phyloP scores from a whole-genome alignment of 37 sponge, comb jelly and placozoan genomes.

The Hexactinellida sp. region DNA sequence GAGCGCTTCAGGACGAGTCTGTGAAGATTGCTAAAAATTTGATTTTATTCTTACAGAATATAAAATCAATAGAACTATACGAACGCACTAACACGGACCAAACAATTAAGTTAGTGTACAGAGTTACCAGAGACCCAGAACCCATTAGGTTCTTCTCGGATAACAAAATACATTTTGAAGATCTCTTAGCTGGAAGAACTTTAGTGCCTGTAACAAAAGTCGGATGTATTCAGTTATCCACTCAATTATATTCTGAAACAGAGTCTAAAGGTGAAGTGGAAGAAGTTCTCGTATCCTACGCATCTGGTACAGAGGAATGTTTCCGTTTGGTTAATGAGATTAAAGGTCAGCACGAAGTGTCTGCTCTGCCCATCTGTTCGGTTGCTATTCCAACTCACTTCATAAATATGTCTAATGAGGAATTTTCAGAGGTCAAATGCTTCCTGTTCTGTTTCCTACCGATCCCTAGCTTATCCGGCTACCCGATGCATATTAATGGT shows the following conservation, averaged over 20 bases:
- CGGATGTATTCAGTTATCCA: not conserved
- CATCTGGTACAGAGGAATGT: not conserved
- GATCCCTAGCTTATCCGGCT: not conserved
- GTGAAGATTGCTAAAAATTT: not conserved
- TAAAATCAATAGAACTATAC: not conserved
- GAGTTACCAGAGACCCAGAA: not conserved
- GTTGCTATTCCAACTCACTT: not conserved
- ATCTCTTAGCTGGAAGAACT: not conserved
- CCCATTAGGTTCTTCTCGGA: not conserved
- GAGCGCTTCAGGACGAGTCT: not conserved
- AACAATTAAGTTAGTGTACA: not conserved
- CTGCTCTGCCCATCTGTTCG: not conserved
- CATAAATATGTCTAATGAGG: not conserved
- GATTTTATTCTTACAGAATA: not conserved
- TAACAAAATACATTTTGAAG: not conserved
- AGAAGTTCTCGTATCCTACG: not conserved
- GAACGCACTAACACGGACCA: not conserved
- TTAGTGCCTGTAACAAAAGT: not conserved
- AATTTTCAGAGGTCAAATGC: not conserved
- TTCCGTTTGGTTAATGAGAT: not conserved
- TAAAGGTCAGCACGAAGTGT: not conserved
- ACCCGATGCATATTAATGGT: slow-evolving; percentile 12
- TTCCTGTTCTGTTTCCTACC: not conserved
- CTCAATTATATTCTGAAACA: not conserved
- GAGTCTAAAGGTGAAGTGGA: not conserved